These are phyloP conservation scores for Elaphurus davidianus DNA, from an alignment of 2,113 vertebrate species.

Conservation along the genomic window DNA sequence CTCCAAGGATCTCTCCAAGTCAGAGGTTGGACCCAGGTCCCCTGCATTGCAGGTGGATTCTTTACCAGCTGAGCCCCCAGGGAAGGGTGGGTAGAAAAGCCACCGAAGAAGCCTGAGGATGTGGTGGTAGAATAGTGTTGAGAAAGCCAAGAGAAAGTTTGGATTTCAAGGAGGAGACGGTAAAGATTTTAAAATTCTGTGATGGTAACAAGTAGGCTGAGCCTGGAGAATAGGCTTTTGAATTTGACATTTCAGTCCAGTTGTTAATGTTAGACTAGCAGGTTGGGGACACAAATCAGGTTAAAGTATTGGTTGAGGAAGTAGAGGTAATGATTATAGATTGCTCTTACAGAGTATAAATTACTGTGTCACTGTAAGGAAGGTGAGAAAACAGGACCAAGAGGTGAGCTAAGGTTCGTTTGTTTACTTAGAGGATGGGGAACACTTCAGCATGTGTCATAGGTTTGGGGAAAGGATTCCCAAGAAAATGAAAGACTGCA, in stretches of 20 bases:
- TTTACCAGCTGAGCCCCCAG: background rate
- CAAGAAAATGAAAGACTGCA: background rate
- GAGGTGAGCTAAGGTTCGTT: background rate
- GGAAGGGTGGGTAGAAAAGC: background rate
- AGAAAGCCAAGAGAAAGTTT: background rate
- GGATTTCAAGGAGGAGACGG: background rate
- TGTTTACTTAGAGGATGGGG: background rate
- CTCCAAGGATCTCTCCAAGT: background rate
- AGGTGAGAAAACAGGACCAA: background rate
- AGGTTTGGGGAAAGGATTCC: background rate
- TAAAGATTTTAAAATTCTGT: conserved; percentile 15
- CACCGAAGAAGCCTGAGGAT: background rate
- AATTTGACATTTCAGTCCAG: background rate
- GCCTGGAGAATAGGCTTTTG: background rate
- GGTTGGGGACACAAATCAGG: background rate
- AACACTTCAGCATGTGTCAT: background rate
- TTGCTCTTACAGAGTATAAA: background rate
- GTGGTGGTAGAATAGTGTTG: background rate
- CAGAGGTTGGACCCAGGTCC: background rate
- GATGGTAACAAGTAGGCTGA: background rate
- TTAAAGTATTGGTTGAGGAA: background rate
- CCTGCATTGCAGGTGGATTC: background rate
- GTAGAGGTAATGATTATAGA: background rate
- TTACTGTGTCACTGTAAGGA: background rate
- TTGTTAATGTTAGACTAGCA: background rate